Evolutionary conservation across 2,113 vertebrate genomes (phyloP).

Genomic region (Dasyprocta punctata): DNA sequence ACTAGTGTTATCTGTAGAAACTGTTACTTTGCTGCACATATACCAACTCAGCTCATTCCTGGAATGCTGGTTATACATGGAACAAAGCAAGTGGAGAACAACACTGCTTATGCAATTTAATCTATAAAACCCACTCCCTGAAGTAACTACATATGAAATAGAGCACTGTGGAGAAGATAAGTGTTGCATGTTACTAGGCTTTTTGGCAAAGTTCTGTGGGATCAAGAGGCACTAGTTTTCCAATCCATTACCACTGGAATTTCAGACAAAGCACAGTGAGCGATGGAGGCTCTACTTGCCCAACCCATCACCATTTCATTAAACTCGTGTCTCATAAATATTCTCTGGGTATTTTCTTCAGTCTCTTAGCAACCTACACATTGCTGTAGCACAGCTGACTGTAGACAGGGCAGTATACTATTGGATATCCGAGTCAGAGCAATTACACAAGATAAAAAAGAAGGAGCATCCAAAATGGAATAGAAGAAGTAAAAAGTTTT

Average conservation of each 20-base stretch:
- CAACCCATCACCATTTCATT: not conserved
- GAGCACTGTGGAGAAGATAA: not conserved
- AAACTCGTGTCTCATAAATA: not conserved
- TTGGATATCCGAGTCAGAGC: not conserved
- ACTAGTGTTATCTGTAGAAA: too few relatives aligned
- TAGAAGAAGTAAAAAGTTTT: not conserved
- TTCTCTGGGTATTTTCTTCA: not conserved
- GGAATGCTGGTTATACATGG: not conserved
- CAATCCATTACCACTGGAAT: too few relatives aligned
- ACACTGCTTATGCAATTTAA: not conserved
- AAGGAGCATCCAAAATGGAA: not conserved
- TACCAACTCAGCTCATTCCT: not conserved
- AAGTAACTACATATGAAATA: not conserved
- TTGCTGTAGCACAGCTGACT: not conserved
- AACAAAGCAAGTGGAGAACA: not conserved
- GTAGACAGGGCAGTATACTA: not conserved
- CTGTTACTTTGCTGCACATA: too few relatives aligned
- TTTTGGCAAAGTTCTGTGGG: too few relatives aligned
- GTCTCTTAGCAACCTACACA: not conserved
- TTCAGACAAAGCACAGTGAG: too few relatives aligned
- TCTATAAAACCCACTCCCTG: not conserved
- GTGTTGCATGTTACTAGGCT: too few relatives aligned
- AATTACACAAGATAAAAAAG: not conserved
- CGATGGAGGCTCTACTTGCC: not conserved
- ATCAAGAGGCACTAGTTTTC: too few relatives aligned